Base-by-base conservation (phyloP, 2,797 vertebrate genomes). In the Poeciliopsis gracilis region DNA sequence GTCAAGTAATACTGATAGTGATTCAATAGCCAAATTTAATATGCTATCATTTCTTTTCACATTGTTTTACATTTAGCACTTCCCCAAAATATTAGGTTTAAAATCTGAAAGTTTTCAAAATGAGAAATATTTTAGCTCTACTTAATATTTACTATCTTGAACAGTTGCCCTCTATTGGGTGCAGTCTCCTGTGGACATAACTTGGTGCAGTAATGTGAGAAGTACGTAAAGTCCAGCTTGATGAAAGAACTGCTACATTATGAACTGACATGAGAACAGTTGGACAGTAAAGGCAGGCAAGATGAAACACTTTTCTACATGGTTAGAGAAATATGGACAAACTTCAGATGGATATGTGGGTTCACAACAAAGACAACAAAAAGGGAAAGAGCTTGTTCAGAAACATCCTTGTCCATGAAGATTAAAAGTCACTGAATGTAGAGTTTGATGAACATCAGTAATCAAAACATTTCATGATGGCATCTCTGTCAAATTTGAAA, bases 381-480 rank as follows among this genome's bases (percentile, higher is more conserved):
- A 49, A 66, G 25, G n/a, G 38, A 75, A 73, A 53, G 23, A 61
- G 6, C 41, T 45, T 13, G 36, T 73, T 79, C 73, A 70, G 33
- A 45, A 73, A 79, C 79, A 66, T 51, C 55, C 4, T 46, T 57
- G 51, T 28, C 53, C 46, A 53, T 13, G 2, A 41, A 72, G 72
- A 70, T 72, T 53, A 47, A 80, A 84, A 77, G 66, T 75, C 70
- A 53, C 41, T 11, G 13, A 6, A 72, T 59, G 46, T 33, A 20
- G 25, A 12, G 57, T 45, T 38, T 25, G 72, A 81, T 20, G 55
- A 12, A 12, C 9, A 51, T 95, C 88, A 96, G 71, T 88, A 94
- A 89, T 99, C 97, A 85, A 98, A 97, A 95, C 94, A 98, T 92
- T 95, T 99, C 98, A 99, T 98, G 91, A 99, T 98, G 90, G 97